Base-by-base conservation (phyloP, 2,888 invertebrate genomes). In the Eucera pruinosa region DNA sequence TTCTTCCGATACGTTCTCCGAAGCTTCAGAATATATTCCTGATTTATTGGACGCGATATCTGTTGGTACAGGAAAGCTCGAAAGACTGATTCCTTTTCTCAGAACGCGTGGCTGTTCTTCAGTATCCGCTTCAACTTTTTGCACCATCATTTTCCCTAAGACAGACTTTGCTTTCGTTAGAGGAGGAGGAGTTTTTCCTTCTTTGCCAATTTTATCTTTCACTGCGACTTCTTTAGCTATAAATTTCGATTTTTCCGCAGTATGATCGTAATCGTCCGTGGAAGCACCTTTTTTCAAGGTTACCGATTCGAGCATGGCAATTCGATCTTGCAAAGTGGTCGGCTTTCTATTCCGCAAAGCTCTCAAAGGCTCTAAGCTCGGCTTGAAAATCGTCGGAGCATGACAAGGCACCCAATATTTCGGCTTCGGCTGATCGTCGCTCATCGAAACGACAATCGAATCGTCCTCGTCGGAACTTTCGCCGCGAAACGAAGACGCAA, bases 341-440 rank as follows among this genome's bases (percentile, higher is more conserved):
- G 85, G 55, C 58, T 84, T 84, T 48, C 65, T 74, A 30, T 75
- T 80, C 65, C 75, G 89, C 30, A 92, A 60, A 4, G 90, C 89
- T 68, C 85, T 87, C 0, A 92, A 68, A 1, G 90, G 90, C n/a
- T 91, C 91, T 18, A 91, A 80, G 68, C 88, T 91, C 0, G 88
- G 90, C 11, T 82, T 77, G 25, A 90, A 82, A 57, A 89, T 72
- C 3, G 89, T 79, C 1, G 91, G 90, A 7, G 87, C 86, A 57
- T 92, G 91, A 72, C 91, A 92, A 0, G 92, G 89, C 2, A 89
- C 91, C 13, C 87, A 81, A 41, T 86, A 80, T 72, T 89, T 90
- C 1, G 86, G 86, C 13, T 55, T 81, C 0, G 76, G 55, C 18
- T 71, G 71, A 33, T 81, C 76, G 69, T 82, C 36, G 80, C 55